A percentile compares a stretch with the other conserved stretches of the same genome.
Evolutionary conservation across 2,888 invertebrate genomes (phyloP).

Genomic region (Theristus sp.): DNA sequence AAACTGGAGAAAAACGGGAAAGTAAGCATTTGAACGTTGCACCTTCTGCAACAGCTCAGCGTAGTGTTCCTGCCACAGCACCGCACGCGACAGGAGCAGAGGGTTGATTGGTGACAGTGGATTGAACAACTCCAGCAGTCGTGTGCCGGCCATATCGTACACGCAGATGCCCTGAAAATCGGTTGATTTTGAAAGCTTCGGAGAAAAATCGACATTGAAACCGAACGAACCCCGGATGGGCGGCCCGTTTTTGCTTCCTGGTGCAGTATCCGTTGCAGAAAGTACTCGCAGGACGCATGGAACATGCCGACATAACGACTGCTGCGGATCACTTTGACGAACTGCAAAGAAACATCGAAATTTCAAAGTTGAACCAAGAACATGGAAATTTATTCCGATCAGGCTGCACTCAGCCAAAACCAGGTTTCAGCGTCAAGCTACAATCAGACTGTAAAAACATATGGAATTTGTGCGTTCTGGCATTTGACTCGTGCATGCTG

Average conservation of each 20-base stretch:
- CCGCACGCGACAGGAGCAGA: not conserved
- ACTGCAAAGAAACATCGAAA: not conserved
- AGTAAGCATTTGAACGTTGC: no score
- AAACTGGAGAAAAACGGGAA: no score
- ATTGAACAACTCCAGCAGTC: not conserved
- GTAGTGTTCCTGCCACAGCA: not conserved
- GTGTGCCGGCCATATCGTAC: not conserved
- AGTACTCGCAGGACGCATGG: not conserved
- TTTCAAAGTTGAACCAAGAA: no score
- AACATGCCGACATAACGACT: not conserved
- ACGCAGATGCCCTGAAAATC: not conserved
- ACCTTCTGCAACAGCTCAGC: not conserved
- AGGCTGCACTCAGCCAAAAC: no score
- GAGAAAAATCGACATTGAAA: no score
- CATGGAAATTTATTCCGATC: no score
- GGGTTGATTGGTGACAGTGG: not conserved
- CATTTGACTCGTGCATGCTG: no score
- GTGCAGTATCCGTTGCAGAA: not conserved
- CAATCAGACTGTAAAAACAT: no score
- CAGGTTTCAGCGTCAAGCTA: no score
- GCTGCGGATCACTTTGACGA: not conserved
- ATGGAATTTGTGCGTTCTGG: no score
- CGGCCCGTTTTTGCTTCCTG: not conserved
- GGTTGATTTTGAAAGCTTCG: not conserved
- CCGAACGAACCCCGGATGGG: not conserved